phyloP scores from a whole-genome alignment of 2,113 vertebrate species.

The Cercopithecus mona region DNA sequence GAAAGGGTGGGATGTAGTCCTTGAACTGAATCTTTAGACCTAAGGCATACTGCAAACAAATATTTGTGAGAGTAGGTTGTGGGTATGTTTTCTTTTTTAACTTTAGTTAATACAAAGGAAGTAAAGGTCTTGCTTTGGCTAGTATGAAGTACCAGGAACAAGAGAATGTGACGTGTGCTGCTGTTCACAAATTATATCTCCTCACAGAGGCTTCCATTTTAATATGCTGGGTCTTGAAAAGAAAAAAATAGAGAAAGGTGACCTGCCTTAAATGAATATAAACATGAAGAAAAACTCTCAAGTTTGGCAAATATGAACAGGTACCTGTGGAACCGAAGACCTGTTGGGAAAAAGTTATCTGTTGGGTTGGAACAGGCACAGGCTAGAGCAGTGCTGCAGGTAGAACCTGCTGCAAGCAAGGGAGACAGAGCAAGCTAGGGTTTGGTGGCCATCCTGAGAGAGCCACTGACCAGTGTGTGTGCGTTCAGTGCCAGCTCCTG shows the following conservation, averaged over 20 bases:
- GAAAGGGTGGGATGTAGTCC: not conserved
- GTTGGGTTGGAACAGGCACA: not conserved
- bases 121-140: rapidly evolving
- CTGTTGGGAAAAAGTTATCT: not conserved
- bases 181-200: not conserved
- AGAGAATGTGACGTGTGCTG: not conserved
- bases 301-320: not conserved
- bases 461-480: not conserved
- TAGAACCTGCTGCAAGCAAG: not conserved
- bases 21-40: not conserved
- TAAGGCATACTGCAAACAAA: not conserved
- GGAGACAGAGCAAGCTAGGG: not conserved
- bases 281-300: not conserved
- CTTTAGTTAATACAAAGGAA: not conserved
- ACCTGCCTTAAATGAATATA: not conserved
- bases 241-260: not conserved
- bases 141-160: not conserved
- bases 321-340: not conserved
- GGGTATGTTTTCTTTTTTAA: not conserved
- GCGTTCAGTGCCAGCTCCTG: not conserved
- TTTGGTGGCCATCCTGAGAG: not conserved
- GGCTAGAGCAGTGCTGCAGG: not conserved
- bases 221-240: not conserved
- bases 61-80: not conserved
- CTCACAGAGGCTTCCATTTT: not conserved